Conservation (phyloP, 2,888 invertebrate genomes). For the Mimachlamys varia region DNA sequence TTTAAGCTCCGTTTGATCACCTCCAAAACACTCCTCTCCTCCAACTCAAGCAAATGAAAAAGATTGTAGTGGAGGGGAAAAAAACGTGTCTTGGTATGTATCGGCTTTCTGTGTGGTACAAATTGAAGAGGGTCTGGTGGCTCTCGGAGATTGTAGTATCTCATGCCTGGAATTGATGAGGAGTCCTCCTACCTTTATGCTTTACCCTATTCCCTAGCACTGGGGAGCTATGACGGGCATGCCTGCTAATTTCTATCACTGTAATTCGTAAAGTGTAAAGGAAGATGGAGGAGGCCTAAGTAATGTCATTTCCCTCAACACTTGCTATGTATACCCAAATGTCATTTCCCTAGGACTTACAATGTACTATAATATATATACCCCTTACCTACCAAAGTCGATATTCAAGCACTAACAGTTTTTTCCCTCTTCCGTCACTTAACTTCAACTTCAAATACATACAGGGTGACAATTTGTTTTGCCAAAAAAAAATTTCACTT, state of each 20-base stretch:
- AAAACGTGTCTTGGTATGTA: not conserved
- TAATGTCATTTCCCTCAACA: not conserved
- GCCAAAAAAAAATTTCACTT: too few relatives aligned
- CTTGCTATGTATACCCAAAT: too few relatives aligned
- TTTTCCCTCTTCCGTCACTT: too few relatives aligned
- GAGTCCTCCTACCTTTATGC: not conserved
- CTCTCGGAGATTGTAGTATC: not conserved
- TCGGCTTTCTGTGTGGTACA: slow-evolving; percentile 11
- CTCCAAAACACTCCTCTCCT: not conserved
- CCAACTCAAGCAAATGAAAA: slow-evolving; percentile 10
- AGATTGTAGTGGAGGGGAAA: slow-evolving; percentile 1
- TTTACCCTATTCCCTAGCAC: not conserved
- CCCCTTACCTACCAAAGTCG: not conserved
- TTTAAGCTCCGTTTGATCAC: slow-evolving; percentile 24
- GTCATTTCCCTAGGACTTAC: not conserved
- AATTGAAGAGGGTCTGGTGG: slow-evolving; percentile 24
- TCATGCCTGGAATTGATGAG: not conserved
- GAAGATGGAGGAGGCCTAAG: not conserved
- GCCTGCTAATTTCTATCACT: not conserved
- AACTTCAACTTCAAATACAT: too few relatives aligned
- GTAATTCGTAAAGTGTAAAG: not conserved
- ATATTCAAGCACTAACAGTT: too few relatives aligned
- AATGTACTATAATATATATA: not conserved
- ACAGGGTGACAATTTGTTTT: too few relatives aligned
- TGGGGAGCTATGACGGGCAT: not conserved